Percentiles rank a stretch among this genome's conserved stretches.
Evolutionary conservation across 2,797 vertebrate species (phyloP).

Genomic region (Salarias fasciatus): DNA sequence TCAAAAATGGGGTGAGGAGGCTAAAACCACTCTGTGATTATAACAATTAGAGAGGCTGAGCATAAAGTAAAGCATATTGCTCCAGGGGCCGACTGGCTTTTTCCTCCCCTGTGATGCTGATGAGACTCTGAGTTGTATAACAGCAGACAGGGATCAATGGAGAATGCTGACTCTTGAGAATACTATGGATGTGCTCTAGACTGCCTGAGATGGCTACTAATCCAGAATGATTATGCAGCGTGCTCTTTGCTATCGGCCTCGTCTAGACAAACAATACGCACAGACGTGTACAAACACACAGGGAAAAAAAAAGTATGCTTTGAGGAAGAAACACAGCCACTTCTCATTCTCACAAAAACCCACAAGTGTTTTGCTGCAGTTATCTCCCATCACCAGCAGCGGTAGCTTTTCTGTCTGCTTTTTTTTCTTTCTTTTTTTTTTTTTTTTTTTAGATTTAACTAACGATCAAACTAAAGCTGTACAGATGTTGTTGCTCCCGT

Average conservation of each 20-base stretch:
- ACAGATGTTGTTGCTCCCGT: constrained; percentile 63
- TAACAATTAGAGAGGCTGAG: constrained; percentile 71
- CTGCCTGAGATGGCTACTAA: constrained; percentile 68
- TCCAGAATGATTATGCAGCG: constrained; percentile 71
- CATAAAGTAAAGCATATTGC: constrained; percentile 55
- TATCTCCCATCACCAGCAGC: constrained; percentile 4
- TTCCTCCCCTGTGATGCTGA: constrained; percentile 68
- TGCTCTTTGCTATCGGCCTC: constrained; percentile 48
- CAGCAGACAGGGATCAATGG: constrained; percentile 74
- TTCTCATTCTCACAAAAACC: constrained; percentile 29
- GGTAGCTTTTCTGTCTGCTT: too few relatives aligned
- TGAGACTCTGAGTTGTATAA: constrained; percentile 62
- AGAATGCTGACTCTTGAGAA: constrained; percentile 73
- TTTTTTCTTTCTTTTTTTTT: background rate
- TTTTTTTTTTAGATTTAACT: constrained; percentile 43
- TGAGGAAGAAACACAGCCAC: constrained; percentile 4
- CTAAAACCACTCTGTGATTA: constrained; percentile 74
- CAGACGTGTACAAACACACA: background rate
- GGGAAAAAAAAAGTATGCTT: too few relatives aligned
- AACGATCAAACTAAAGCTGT: constrained; percentile 54
- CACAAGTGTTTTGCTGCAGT: constrained; percentile 17
- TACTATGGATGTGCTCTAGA: constrained; percentile 63
- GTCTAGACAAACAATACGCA: constrained; percentile 65
- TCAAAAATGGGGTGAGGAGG: constrained; percentile 59
- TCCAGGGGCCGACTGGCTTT: constrained; percentile 51